A percentile compares a stretch with the other conserved stretches of the same genome.
Evolutionary conservation across 2,888 invertebrate genomes (phyloP).

Genomic region (Alentia gelatinosa): DNA sequence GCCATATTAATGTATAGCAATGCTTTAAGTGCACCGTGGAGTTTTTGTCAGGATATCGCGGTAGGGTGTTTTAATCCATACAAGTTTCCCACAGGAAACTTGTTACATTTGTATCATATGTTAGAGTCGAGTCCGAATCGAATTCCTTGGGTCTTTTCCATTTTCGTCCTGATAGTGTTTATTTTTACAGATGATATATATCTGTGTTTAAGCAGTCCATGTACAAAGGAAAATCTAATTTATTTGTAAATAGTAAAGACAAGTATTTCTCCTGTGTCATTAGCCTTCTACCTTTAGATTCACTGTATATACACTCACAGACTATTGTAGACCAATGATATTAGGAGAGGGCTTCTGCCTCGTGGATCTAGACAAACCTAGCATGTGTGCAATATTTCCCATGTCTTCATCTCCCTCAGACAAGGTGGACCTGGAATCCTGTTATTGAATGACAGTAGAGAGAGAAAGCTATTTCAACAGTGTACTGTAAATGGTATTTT

Average conservation of each 20-base stretch:
- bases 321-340: background rate
- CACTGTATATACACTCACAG: conserved; percentile 23
- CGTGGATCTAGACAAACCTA: background rate
- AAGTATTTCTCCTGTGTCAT: background rate
- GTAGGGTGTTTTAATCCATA: background rate
- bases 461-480: background rate
- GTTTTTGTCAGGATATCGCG: background rate
- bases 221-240: conserved; percentile 11
- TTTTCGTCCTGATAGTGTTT: conserved; percentile 12
- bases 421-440: background rate
- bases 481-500: conserved; percentile 20
- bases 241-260: conserved; percentile 23
- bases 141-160: conserved; percentile 22
- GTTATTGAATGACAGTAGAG: background rate
- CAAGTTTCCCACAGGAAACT: background rate
- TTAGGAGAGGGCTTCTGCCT: background rate
- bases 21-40: background rate
- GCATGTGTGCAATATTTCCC: background rate
- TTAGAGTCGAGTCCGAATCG: background rate
- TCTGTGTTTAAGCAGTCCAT: background rate
- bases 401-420: background rate
- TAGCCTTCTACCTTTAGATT: background rate
- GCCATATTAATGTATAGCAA: background rate
- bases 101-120: background rate
- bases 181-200: background rate